Evolutionary conservation across 2,113 vertebrate species (phyloP), one percentile per base, ranked within the genome.

Genomic region (Scomber colias): DNA sequence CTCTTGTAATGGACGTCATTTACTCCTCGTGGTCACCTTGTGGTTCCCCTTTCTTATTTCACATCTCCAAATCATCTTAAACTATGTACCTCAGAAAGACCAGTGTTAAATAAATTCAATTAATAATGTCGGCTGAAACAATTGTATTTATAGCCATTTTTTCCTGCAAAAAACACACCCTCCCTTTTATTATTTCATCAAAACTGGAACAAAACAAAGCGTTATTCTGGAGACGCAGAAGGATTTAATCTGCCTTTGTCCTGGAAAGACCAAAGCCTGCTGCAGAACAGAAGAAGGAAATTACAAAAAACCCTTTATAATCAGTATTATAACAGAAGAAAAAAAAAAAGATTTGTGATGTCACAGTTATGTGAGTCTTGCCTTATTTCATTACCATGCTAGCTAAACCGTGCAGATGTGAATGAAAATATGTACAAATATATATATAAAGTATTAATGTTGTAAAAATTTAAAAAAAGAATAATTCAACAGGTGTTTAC

Each of bases 401-500:
- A 96, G 96, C 95, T 97, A 97, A 40, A 96, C 96, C 91, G 93
- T 93, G 93, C 96, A 96, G 95, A 96, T 95, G 94, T 95, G 95
- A 96, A 97, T 95, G 94, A 94, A 92, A 94, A 90, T 92, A 94
- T 84, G 79, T 96, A 95, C 93, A 94, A 96, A 94, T 93, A 94
- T 92, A 90, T 90, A 94, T 95, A 95, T 95, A 94, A 97, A 97
- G 96, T 98, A 95, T 97, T 98, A 96, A 94, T 95, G 94, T 95
- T 95, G 95, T 95, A 93, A 95, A 91, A 96, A 94, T 94, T 85
- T 82, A 88, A 89, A 87, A 27, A 89, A 90, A 77, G 80, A 90
- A 85, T 84, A 90, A 95, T 94, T 93, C 92, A 95, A 92, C 94
- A 95, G 95, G 96, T 97, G 97, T 98, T 98, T 98, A 98, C 98